A percentile compares a stretch with the other conserved stretches of the same genome.
Conservation (phyloP, 92 coral and sea anemone species). For the Montipora capitata region DNA sequence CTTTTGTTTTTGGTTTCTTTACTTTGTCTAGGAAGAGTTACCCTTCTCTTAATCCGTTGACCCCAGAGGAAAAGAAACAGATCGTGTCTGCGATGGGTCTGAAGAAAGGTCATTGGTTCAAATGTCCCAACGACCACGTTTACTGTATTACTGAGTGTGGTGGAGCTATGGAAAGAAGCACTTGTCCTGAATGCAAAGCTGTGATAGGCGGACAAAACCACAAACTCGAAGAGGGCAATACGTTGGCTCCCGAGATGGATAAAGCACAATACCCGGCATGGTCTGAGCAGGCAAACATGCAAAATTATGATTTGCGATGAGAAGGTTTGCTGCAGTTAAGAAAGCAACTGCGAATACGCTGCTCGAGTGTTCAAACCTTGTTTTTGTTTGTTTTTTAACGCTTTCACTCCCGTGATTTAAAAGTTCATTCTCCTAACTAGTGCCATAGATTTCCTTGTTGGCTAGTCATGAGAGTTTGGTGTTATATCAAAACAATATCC, state of each 20-base stretch:
- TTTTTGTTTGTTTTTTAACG: too few relatives aligned
- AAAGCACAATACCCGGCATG: constrained; percentile 85
- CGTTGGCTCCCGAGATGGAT: constrained; percentile 93
- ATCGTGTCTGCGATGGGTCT: constrained; percentile 87
- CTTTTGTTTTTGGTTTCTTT: neutral
- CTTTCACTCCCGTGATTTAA: too few relatives aligned
- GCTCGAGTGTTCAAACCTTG: too few relatives aligned
- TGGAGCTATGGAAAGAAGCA: constrained; percentile 89
- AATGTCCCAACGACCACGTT: constrained; percentile 90
- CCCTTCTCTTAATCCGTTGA: constrained; percentile 54
- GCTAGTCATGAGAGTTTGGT: too few relatives aligned
- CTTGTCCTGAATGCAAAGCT: constrained; percentile 89
- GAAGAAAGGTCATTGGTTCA: constrained; percentile 89
- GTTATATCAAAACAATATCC: too few relatives aligned
- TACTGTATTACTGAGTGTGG: constrained; percentile 93
- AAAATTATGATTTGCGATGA: constrained; percentile 62
- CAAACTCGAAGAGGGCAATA: constrained; percentile 73
- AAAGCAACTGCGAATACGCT: too few relatives aligned
- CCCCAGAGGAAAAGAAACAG: constrained; percentile 79
- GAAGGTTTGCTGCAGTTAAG: too few relatives aligned
- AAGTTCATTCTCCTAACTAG: too few relatives aligned
- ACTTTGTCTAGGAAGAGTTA: neutral
- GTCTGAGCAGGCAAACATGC: constrained; percentile 93
- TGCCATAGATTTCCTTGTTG: too few relatives aligned
- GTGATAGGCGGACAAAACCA: constrained; percentile 89